Evolutionary conservation across 2,113 vertebrate genomes (phyloP), one percentile per base, ranked within the genome.

Genomic region (Oncorhynchus masou): DNA sequence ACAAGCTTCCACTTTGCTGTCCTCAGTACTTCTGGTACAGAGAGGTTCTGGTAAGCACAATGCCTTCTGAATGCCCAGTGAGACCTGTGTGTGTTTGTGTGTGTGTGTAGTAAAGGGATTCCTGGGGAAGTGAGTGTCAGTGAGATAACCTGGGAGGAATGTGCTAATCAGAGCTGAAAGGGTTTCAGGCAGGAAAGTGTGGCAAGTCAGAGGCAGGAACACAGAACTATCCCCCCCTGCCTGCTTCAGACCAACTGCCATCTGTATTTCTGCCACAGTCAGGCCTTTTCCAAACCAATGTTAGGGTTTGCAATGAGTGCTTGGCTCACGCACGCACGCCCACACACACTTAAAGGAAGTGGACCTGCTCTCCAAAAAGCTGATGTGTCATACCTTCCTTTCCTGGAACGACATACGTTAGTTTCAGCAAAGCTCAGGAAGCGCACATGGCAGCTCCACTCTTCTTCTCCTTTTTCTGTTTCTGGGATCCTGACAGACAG

Each of bases 301-400:
- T 16, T 22, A 8, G 59, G 59, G 59, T 8, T 22, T 22, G n/a
- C 59, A 24, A 19, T 19, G 16, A 54, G 15, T 54, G 51, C 13
- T 15, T 19, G 13, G 39, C 79, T 79, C 75, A 79, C 34, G 51
- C 25, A 57, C 73, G 71, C 25, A 57, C 73, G 71, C 75, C 74
- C 67, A 57, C 27, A 60, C 74, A 75, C 74, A 76, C 70, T 62
- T 62, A 81, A 66, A 89, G 91, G 92, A 92, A 92, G 81, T 80
- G 72, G 85, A n/a, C n/a, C 34, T 85, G 71, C 9, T 78, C 79
- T 90, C 82, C 68, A 89, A 89, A 91, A 96, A 95, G 87, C 84
- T 94, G 93, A 94, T 92, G 84, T 92, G 92, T 94, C 77, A 93
- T 95, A 93, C 91, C 91, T 95, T 95, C 90, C 92, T 92, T 89